Evolutionary conservation across 2,888 invertebrate genomes (phyloP).

Genomic region (Pandemis heparana): DNA sequence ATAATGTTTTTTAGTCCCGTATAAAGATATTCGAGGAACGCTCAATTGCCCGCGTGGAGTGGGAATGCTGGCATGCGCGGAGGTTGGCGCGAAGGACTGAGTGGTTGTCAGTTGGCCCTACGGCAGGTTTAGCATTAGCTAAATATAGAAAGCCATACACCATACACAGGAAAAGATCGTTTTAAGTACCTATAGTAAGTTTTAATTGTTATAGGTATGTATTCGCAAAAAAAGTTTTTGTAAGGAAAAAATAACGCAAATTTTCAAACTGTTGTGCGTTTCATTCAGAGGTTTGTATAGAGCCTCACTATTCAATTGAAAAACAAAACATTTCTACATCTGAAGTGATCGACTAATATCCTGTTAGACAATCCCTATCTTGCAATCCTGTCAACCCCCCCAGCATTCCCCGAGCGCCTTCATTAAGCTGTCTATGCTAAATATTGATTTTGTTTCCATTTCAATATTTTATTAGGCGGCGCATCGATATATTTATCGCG

Average conservation of each 20-base stretch:
- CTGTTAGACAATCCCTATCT: not conserved
- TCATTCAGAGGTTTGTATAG: too few species aligned
- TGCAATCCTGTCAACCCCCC: not conserved
- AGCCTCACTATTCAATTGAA: too few species aligned
- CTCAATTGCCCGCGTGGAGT: not conserved
- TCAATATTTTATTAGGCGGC: slow-evolving; percentile 42
- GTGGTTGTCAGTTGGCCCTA: not conserved
- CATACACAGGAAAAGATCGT: too few species aligned
- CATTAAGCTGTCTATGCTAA: slow-evolving; percentile 43
- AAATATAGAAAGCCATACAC: too few species aligned
- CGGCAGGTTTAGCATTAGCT: not conserved
- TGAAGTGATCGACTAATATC: not conserved
- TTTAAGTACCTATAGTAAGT: too few species aligned
- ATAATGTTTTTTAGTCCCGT: slow-evolving; percentile 18
- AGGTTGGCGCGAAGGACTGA: not conserved
- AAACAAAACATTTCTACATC: too few species aligned
- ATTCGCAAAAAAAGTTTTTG: too few species aligned
- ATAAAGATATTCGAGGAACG: slow-evolving; percentile 8
- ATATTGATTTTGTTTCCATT: slow-evolving; percentile 34
- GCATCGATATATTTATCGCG: slow-evolving; percentile 40
- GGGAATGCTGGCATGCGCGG: not conserved
- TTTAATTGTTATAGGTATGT: too few species aligned
- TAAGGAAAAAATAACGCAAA: too few species aligned
- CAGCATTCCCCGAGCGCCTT: slow-evolving; percentile 3
- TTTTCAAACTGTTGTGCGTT: too few species aligned